Conservation (phyloP, 2,888 invertebrate species). For the Hypsopygia costalis region DNA sequence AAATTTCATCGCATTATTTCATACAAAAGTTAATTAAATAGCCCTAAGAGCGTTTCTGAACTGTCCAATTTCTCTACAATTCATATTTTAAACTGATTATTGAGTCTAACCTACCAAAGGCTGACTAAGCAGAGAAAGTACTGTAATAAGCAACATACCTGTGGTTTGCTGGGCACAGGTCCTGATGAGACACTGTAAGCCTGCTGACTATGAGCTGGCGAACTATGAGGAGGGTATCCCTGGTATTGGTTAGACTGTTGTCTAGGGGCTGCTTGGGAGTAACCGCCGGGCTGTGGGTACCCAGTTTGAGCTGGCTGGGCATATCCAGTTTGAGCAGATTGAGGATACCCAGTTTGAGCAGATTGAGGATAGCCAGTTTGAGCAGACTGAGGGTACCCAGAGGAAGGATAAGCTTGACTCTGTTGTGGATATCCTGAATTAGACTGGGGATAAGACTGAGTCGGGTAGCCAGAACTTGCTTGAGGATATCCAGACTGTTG, state of each 20-base stretch:
- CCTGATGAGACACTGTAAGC: constrained; percentile 47
- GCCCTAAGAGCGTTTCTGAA: too few relatives aligned
- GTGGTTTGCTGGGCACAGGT: constrained; percentile 35
- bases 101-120: too few relatives aligned
- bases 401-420: not conserved
- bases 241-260: constrained; percentile 48
- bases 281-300: constrained; percentile 25
- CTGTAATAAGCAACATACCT: constrained; percentile 46
- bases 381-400: constrained; percentile 24
- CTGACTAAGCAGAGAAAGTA: constrained; percentile 7
- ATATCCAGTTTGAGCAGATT: constrained; percentile 6
- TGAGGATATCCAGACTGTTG: constrained; percentile 39
- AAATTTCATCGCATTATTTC: too few relatives aligned
- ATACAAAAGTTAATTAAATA: too few relatives aligned
- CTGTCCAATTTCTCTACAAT: too few relatives aligned
- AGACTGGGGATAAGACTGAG: constrained; percentile 28
- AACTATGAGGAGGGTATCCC: constrained; percentile 39
- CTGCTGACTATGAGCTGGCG: constrained; percentile 39
- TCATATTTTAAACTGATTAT: too few relatives aligned
- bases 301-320: constrained; percentile 19
- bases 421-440: constrained; percentile 32
- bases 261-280: constrained; percentile 20
- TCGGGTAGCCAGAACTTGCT: constrained; percentile 24
- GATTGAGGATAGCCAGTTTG: constrained; percentile 12
- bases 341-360: constrained; percentile 1